Evolutionary conservation across 2,888 invertebrate genomes (phyloP).

Genomic region (Pterobdella sp.): DNA sequence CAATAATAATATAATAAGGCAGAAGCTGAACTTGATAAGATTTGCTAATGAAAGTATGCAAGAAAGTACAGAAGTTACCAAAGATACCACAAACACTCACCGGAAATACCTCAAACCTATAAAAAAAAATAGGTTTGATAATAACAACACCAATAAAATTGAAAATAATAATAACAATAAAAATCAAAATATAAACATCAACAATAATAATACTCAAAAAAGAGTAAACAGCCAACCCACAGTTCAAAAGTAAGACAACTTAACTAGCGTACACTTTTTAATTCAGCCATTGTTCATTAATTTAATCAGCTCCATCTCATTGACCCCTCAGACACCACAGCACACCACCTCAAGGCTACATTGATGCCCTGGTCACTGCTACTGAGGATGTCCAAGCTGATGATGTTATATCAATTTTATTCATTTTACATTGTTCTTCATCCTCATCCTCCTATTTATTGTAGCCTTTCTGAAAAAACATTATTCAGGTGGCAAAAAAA

Average conservation of each 20-base stretch:
- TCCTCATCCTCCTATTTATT: neutral
- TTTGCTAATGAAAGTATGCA: too few species aligned
- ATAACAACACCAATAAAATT: neutral
- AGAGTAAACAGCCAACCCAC: neutral
- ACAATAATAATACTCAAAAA: conserved; percentile 9
- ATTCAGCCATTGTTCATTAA: neutral
- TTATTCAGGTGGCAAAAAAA: too few species aligned
- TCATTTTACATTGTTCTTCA: neutral
- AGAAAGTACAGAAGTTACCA: too few species aligned
- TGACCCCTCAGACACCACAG: neutral
- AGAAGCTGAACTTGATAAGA: too few species aligned
- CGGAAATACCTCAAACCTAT: too few species aligned
- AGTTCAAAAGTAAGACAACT: neutral
- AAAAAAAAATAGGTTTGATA: too few species aligned
- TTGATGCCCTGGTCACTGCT: neutral
- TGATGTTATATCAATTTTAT: neutral
- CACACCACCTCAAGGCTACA: neutral
- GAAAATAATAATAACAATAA: neutral
- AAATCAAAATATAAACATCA: neutral
- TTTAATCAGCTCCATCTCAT: neutral
- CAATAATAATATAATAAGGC: neutral
- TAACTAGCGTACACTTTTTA: too few species aligned
- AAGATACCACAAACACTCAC: too few species aligned
- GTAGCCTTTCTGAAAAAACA: too few species aligned
- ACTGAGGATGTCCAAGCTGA: neutral